Base-by-base conservation (phyloP, 1,140 invertebrate species). In the Orchesella cincta region DNA sequence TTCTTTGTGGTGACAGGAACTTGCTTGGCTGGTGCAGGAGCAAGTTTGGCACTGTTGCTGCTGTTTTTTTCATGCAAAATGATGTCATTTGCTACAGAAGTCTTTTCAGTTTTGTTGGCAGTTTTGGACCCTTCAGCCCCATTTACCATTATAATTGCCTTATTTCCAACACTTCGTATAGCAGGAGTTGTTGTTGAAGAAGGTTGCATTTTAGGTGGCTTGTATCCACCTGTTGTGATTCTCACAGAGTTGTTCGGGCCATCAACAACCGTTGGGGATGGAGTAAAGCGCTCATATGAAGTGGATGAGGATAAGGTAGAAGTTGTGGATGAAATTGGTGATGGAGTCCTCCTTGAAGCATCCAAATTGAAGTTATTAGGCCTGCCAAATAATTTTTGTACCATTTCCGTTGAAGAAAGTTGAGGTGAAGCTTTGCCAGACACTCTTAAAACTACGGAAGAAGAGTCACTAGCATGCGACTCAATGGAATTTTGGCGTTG, bases 61-160 rank as follows among this genome's bases (percentile, higher is more conserved):
- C 26, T 70, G 54, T 74, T 78, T 8, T 33, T 67, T 67, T 67
- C 62, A 14, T 5, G 1, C 23, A 67, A 2, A 67, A 31, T 31
- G 28, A 67, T 33, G 28, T 67, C 33, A 33, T 67, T n/a, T 12
- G 2, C n/a, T 29, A 67, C 26, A 31, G 31, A 12, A 29, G 62
- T 62, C 73, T 74, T 31, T 70, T 76, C 1, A 31, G 14, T 20
- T 1, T 36, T 28, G 29, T 39, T 71, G 70, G 64, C 31, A 74
- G 18, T 71, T 29, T 76, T 29, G 31, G 8, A 33, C 3, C 33
- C n/a, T 26, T 67, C 62, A 31, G 8, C 62, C 23, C 62, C 74
- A 28, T 76, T 72, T 5, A 81, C 78, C 54, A 80, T 79, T 23
- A 81, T 81, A n/a, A 81, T 81, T 1, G 80, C 72, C 62, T 80